These are phyloP conservation scores for Scrobipalpa atriplicella DNA, from an alignment of 2,888 invertebrate genomes.

Conservation along the genomic window DNA sequence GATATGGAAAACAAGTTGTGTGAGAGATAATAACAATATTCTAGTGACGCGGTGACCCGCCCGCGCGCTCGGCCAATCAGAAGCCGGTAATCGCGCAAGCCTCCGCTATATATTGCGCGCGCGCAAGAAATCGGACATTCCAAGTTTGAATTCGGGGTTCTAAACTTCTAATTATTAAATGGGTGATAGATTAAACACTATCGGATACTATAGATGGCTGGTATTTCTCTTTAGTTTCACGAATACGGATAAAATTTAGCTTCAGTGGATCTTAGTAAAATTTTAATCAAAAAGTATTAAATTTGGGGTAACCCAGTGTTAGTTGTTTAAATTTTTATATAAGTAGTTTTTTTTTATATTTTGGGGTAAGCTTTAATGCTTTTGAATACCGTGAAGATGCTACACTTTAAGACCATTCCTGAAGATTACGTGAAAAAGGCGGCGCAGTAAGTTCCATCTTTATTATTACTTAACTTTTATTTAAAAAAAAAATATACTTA, in stretches of 20 bases:
- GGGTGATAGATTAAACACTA: conserved; percentile 74
- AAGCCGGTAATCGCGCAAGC: conserved; percentile 57
- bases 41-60: conserved; percentile 64
- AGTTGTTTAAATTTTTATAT: conserved; percentile 26
- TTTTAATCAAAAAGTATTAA: conserved; percentile 48
- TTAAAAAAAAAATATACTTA: too few species aligned
- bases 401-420: conserved; percentile 69
- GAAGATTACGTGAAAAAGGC: conserved; percentile 71
- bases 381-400: conserved; percentile 49
- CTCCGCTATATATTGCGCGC: conserved; percentile 64
- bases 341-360: conserved; percentile 32
- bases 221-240: conserved; percentile 81
- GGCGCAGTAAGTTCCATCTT: conserved; percentile 64
- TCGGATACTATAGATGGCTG: conserved; percentile 77
- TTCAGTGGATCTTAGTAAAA: conserved; percentile 29
- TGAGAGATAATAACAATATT: conserved; percentile 11
- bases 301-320: conserved; percentile 29
- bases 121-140: conserved; percentile 53
- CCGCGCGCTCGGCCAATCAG: conserved; percentile 72
- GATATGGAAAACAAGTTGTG: conserved; percentile 25
- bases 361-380: conserved; percentile 32
- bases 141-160: conserved; percentile 47
- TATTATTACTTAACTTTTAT: conserved; percentile 26
- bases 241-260: conserved; percentile 71
- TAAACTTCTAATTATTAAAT: conserved; percentile 63